Conservation (phyloP, 2,797 vertebrate genomes). For the Lepidocolaptes lacrymiger region DNA sequence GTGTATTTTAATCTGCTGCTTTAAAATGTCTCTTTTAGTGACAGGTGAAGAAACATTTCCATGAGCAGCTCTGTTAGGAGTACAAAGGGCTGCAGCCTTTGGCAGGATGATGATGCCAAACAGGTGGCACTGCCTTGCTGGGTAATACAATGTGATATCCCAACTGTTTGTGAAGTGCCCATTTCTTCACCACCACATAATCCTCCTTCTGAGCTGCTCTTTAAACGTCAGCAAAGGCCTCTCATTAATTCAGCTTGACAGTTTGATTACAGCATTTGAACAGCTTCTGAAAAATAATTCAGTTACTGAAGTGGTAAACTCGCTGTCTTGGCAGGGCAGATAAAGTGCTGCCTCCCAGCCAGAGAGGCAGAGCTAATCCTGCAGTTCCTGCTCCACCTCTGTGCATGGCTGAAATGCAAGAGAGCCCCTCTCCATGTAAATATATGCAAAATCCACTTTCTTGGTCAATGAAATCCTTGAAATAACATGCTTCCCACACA, state of each 20-base stretch:
- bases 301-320: slow-evolving; percentile 44
- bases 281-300: slow-evolving; percentile 49
- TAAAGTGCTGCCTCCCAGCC: neutral
- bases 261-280: slow-evolving; percentile 54
- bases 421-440: neutral
- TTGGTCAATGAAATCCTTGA: neutral
- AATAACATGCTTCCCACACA: fast-evolving
- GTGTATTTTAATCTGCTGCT: neutral
- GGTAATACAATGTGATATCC: neutral
- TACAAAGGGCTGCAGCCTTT: neutral
- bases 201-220: neutral
- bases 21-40: neutral
- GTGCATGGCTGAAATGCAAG: neutral
- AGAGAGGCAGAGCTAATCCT: neutral
- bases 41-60: neutral
- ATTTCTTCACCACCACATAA: neutral
- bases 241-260: slow-evolving; percentile 34
- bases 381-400: neutral
- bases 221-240: neutral
- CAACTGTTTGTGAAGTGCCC: neutral
- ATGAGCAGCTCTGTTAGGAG: neutral
- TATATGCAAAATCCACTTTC: neutral
- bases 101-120: neutral
- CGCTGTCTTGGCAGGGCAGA: slow-evolving; percentile 15
- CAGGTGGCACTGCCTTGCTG: neutral